phyloP scores from a whole-genome alignment of 2,113 vertebrate species.

The Hypomesus transpacificus region DNA sequence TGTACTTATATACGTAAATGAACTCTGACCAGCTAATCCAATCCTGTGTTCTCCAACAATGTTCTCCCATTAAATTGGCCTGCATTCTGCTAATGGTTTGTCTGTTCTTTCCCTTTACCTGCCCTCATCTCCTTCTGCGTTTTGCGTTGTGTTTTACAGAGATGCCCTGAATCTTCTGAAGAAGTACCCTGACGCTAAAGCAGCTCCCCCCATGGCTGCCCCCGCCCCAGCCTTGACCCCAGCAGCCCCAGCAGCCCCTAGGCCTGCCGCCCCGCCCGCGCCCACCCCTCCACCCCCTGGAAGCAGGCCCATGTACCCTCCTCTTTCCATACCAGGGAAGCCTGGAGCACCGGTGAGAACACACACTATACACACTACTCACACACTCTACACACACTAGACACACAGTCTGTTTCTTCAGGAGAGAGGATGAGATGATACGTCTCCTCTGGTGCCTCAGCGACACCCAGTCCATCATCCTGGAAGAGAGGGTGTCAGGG shows the following conservation, averaged over 20 bases:
- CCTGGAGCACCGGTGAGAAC: conserved; percentile 76
- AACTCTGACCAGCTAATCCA: background rate
- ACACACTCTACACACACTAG: background rate
- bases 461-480: background rate
- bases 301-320: conserved; percentile 76
- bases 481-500: background rate
- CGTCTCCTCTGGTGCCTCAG: background rate
- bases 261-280: conserved; percentile 27
- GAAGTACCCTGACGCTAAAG: conserved; percentile 53
- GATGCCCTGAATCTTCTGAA: conserved; percentile 88
- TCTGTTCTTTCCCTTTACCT: background rate
- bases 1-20: background rate
- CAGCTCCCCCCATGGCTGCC: conserved; percentile 26
- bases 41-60: background rate
- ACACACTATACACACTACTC: background rate
- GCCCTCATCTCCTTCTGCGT: background rate
- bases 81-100: no score
- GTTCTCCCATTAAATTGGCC: background rate
- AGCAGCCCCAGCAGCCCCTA: conserved; percentile 24
- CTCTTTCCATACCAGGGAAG: conserved; percentile 82
- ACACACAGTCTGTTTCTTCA: background rate
- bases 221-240: conserved; percentile 11
- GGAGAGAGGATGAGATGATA: no score
- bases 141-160: conserved; percentile 66
- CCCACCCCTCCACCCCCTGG: conserved; percentile 54